Evolutionary conservation across 2,113 vertebrate species (phyloP).

Genomic region (Thymallus thymallus): DNA sequence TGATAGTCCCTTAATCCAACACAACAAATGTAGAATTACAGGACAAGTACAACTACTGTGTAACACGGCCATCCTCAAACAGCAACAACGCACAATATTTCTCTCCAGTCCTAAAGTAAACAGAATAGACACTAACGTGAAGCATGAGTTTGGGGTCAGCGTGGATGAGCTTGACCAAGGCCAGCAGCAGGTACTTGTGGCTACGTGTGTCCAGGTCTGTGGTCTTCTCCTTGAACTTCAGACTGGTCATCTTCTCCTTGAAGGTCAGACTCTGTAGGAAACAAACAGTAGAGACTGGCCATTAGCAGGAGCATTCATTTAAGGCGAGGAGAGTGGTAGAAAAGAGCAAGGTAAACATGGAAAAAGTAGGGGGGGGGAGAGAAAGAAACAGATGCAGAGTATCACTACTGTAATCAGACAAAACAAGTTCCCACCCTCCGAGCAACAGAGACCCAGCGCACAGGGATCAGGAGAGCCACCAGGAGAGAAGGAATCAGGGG

Average conservation of each 20-base stretch:
- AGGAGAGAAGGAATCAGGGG: not conserved
- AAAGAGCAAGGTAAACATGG: not conserved
- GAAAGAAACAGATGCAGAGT: not conserved
- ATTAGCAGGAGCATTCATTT: not conserved
- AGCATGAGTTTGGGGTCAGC: constrained; percentile 83
- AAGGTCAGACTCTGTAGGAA: constrained; percentile 2
- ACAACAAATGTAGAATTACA: not conserved
- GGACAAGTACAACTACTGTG: not conserved
- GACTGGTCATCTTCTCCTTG: constrained; percentile 86
- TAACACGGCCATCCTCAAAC: not conserved
- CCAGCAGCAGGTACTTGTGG: constrained; percentile 64
- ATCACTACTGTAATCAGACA: not conserved
- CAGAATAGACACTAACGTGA: constrained; percentile 70
- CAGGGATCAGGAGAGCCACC: not conserved
- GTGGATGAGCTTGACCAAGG: constrained; percentile 84
- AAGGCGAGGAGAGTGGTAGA: not conserved
- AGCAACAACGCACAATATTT: not conserved
- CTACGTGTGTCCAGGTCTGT: constrained; percentile 82
- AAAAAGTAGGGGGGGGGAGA: not conserved
- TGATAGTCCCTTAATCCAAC: not conserved
- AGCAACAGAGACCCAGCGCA: no score
- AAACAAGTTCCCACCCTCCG: not conserved
- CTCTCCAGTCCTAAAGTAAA: not conserved
- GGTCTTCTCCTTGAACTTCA: constrained; percentile 88
- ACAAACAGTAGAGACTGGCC: not conserved